Conservation (phyloP, 2,113 vertebrate species). For the Anarhynchus alexandrinus region DNA sequence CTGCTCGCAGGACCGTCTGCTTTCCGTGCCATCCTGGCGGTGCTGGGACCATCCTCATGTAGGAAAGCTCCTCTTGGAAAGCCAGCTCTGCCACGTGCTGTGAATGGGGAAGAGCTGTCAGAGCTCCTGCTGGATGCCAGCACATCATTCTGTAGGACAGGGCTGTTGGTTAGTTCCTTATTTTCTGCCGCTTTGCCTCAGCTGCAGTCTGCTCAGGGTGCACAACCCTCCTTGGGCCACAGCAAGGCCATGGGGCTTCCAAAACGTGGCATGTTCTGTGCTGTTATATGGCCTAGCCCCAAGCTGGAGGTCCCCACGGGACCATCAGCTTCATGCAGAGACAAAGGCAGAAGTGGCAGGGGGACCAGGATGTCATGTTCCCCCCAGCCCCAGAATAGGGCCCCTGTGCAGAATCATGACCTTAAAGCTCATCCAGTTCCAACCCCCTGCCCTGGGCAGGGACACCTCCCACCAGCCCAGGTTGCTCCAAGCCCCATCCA, state of each 20-base stretch:
- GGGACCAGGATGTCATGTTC: neutral
- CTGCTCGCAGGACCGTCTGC: neutral
- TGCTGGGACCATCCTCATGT: fast-evolving
- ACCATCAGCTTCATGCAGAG: neutral
- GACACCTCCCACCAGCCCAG: no score
- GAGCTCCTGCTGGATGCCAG: neutral
- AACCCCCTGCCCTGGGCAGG: no score
- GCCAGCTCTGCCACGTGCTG: neutral
- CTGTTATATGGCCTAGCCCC: neutral
- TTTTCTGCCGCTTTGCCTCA: neutral
- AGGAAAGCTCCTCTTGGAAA: neutral
- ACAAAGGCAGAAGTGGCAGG: neutral
- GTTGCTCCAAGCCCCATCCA: neutral
- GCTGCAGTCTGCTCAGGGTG: neutral
- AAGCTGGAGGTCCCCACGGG: neutral
- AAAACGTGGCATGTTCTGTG: neutral
- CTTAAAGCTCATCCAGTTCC: no score
- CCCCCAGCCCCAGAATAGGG: neutral
- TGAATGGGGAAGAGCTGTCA: neutral
- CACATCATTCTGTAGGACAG: neutral
- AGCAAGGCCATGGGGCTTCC: neutral
- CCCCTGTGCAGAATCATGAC: neutral
- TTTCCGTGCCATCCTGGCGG: neutral
- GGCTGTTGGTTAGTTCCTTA: neutral
- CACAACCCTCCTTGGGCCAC: neutral